Evolutionary conservation across 2,113 vertebrate species (phyloP), one percentile per base, ranked within the genome.

Genomic region (Rhizomys pruinosus): DNA sequence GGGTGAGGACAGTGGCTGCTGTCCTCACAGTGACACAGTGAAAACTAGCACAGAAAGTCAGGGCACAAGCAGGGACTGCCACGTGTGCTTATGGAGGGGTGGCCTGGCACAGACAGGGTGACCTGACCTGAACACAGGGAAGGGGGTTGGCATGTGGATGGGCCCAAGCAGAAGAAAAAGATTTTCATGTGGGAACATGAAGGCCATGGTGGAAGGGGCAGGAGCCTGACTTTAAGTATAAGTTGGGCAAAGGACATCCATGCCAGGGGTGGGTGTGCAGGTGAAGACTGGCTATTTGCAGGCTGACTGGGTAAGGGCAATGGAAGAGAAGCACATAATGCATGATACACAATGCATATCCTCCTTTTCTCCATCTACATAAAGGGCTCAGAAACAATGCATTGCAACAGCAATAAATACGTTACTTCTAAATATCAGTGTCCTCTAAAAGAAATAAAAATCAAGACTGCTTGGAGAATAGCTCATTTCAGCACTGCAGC

Each of bases 341-440:
- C 19, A 52, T 71, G n/a, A 52, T 15, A 64, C 47, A 52, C 47
- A 34, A n/a, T n/a, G 63, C 42, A 73, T 85, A 90, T 16, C 27
- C n/a, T n/a, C 10, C 37, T 27, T 90, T 61, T 29, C 42, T 52
- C 81, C 76, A 16, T 42, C 29, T 34, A n/a, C 74, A 68, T 69
- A 79, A 17, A 25, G 10, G 32, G 22, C 64, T 88, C 44, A 39
- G 74, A 37, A 78, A 90, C 44, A 76, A 64, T 42, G 39, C 6
- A 63, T 10, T 27, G 44, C 39, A 52, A 52, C 29, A 63, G 47
- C 47, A 72, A 73, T 59, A 44, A 84, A 93, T 42, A 90, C 17
- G 69, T 11, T 76, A 17, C 81, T 87, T 92, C 81, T 92, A 79
- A 87, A 57, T 88, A 87, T 55, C 7, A 42, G 13, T 81, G 9